These are phyloP conservation scores for Oncorhynchus kisutch DNA, from an alignment of 2,113 vertebrate genomes.

Conservation along the genomic window DNA sequence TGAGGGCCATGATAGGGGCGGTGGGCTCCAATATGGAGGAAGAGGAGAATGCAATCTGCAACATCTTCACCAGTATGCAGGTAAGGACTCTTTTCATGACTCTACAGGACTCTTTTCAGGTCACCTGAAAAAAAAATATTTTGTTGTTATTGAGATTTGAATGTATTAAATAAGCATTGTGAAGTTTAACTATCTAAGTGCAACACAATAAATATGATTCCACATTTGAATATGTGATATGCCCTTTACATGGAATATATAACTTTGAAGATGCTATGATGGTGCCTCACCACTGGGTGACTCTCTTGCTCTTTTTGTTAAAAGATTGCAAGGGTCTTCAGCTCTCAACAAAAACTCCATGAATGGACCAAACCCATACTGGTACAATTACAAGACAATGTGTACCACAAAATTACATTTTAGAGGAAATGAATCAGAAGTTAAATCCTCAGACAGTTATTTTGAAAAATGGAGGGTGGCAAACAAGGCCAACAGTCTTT, in stretches of 20 bases:
- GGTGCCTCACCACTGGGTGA: constrained; percentile 55
- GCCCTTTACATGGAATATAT: too few species aligned
- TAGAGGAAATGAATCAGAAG: too few species aligned
- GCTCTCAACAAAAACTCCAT: not conserved
- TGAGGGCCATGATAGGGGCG: constrained; percentile 91
- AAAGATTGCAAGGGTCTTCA: not conserved
- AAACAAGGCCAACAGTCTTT: too few species aligned
- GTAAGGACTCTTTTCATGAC: constrained; percentile 54
- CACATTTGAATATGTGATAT: not conserved
- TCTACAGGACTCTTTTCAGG: not conserved
- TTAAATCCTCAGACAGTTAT: too few species aligned
- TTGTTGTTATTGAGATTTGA: too few species aligned
- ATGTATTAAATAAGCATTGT: not conserved
- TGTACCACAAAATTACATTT: not conserved
- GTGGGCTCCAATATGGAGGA: constrained; percentile 86
- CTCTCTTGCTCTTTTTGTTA: constrained; percentile 48
- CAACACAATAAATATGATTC: not conserved
- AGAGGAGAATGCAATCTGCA: constrained; percentile 86
- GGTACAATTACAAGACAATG: not conserved
- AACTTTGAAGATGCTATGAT: not conserved
- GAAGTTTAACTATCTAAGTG: not conserved
- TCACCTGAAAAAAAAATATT: not conserved
- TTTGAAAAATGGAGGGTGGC: too few species aligned
- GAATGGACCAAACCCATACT: not conserved
- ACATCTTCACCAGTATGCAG: constrained; percentile 88